phyloP scores from a whole-genome alignment of 23 tunicate species.

The Diplosoma virens region DNA sequence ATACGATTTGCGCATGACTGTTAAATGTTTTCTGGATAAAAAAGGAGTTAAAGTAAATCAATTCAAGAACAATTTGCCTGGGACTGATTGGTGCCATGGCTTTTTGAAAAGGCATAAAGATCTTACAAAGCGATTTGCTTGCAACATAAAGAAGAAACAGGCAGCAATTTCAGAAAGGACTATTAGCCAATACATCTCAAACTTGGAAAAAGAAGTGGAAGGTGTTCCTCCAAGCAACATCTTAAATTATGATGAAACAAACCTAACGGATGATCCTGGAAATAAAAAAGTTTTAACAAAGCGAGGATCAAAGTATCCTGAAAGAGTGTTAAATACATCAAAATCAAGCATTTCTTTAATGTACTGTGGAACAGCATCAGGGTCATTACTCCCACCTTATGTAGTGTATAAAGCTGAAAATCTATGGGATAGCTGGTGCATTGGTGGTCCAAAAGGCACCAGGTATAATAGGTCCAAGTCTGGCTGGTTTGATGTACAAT shows the following conservation, averaged over 20 bases:
- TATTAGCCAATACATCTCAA: background rate
- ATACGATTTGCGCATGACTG: constrained; percentile 9
- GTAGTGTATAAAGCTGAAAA: constrained; percentile 30
- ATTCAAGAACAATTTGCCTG: constrained; percentile 11
- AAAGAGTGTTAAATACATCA: constrained; percentile 9
- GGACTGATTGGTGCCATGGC: constrained; percentile 23
- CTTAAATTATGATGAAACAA: constrained; percentile 9
- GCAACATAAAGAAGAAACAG: constrained; percentile 8
- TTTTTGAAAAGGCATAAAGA: background rate
- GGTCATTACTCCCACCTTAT: constrained; percentile 5
- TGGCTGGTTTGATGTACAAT: constrained; percentile 31
- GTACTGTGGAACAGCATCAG: constrained; percentile 25
- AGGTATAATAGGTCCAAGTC: constrained; percentile 6
- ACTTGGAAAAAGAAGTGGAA: background rate
- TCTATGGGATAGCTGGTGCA: constrained; percentile 15
- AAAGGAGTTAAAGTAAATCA: background rate
- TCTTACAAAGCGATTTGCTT: background rate
- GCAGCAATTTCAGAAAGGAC: background rate
- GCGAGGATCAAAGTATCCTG: constrained; percentile 14
- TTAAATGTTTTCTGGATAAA: background rate
- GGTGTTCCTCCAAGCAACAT: constrained; percentile 3
- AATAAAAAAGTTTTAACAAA: constrained; percentile 2
- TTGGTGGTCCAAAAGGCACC: constrained; percentile 20
- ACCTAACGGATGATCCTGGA: constrained; percentile 29
- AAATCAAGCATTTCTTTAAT: constrained; percentile 1